Evolutionary conservation across 2,797 vertebrate species (phyloP), one percentile per base, ranked within the genome.

Genomic region (Synaphobranchus kaupii): DNA sequence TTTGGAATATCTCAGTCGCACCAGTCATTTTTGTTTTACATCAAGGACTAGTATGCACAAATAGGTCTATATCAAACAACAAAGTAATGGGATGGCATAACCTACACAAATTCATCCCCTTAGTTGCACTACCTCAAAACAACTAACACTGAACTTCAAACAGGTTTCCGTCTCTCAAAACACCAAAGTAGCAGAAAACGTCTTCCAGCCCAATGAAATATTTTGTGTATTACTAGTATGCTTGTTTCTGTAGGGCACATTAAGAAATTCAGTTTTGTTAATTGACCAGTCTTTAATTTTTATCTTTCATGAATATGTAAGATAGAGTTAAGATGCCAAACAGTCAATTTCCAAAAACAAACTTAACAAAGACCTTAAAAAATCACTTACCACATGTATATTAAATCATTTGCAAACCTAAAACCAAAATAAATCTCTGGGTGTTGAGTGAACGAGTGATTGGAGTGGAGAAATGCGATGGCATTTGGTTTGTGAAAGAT

Each of bases 31-130:
- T 68, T 68, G 25, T 68, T 10, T 68, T 25, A 25, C 63, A 68
- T 66, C 63, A 9, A n/a, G 25, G 63, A 10, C 63, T 15, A 28
- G 25, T 9, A 68, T 68, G 25, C 12, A 28, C 63, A 68, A 28
- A 63, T 25, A 63, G 20, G 20, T 63, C 22, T 8, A 25, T 7
- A 63, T 63, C 60, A 63, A 56, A 56, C 54, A 39, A 39, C 39
- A 2, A 56, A 15, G 54, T 10, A 6, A 15, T 12, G 15, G 54
- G 54, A 15, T 56, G 44, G 20, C 86, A 63, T 73, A 84, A 58
- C 87, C 73, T 78, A 86, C 86, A 86, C 84, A 88, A 82, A 86
- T 84, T 54, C 47, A 87, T 50, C 28, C 31, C 44, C 83, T 86
- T 80, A 76, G 25, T 68, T 8, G 15, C 28, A 13, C n/a, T 68